Conservation (phyloP, 2,888 invertebrate genomes). For the Helleia helle region DNA sequence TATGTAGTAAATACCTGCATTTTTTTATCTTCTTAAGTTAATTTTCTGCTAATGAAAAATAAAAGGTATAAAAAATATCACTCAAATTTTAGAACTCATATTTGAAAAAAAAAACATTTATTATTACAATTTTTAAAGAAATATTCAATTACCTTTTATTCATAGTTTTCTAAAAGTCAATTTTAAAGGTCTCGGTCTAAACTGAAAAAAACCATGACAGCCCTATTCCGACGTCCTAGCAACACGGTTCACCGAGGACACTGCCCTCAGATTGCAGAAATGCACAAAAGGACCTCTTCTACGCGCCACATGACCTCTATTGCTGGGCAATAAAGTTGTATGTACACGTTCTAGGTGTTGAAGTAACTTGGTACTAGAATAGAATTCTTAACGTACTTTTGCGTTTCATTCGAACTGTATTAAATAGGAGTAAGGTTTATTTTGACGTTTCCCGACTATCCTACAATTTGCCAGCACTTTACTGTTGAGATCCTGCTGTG, state of each 20-base stretch:
- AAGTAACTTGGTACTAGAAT: constrained; percentile 18
- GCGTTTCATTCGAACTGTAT: constrained; percentile 13
- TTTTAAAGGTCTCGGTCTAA: constrained; percentile 20
- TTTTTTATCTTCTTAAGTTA: no score
- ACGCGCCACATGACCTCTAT: constrained; percentile 22
- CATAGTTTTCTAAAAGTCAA: constrained; percentile 11
- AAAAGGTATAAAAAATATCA: no score
- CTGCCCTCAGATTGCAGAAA: constrained; percentile 46
- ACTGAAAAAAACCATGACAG: constrained; percentile 50
- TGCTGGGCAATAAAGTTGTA: constrained; percentile 16
- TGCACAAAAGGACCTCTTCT: constrained; percentile 24
- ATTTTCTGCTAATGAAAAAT: no score
- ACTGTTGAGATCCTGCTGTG: constrained; percentile 47
- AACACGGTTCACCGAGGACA: constrained; percentile 57
- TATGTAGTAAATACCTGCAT: no score
- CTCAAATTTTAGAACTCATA: no score
- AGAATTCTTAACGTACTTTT: constrained; percentile 21
- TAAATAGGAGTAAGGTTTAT: constrained; percentile 19
- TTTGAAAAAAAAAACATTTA: no score
- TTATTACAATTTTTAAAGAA: no score
- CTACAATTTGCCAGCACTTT: constrained; percentile 38
- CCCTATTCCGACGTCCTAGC: constrained; percentile 53
- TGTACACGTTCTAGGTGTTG: constrained; percentile 15
- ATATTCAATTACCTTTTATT: neutral
- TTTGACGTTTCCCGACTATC: constrained; percentile 16